Conservation (phyloP, 1,140 invertebrate genomes). For the Trichonephila clavipes region DNA sequence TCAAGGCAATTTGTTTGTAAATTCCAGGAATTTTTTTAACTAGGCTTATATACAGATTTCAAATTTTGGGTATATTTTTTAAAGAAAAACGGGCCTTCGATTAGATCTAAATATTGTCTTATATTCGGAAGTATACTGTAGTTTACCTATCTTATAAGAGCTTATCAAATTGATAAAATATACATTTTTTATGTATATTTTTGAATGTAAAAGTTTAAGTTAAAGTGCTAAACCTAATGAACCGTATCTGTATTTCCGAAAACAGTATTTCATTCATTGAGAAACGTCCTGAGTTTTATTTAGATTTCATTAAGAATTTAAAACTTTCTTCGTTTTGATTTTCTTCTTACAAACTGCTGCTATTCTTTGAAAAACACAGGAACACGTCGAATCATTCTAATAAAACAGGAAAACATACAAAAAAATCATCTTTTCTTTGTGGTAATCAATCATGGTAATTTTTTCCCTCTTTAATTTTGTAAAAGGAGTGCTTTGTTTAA, state of each 20-base stretch:
- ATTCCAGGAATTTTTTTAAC: too few species aligned
- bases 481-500: slow-evolving; percentile 22
- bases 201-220: background rate
- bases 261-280: background rate
- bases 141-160: too few species aligned
- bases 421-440: background rate
- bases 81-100: too few species aligned
- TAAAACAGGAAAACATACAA: background rate
- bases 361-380: background rate
- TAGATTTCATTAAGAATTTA: slow-evolving; percentile 48
- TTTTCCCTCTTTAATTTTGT: slow-evolving; percentile 34
- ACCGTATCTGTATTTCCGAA: background rate
- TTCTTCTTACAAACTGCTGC: background rate
- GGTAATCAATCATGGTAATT: slow-evolving; percentile 69
- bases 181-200: background rate
- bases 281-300: background rate
- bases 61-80: too few species aligned
- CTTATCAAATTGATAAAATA: too few species aligned
- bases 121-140: too few species aligned
- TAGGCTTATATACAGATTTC: too few species aligned
- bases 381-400: background rate
- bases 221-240: background rate
- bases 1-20: too few species aligned
- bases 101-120: too few species aligned
- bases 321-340: background rate